Conservation (phyloP, 2,113 vertebrate genomes). For the Megalops atlanticus region DNA sequence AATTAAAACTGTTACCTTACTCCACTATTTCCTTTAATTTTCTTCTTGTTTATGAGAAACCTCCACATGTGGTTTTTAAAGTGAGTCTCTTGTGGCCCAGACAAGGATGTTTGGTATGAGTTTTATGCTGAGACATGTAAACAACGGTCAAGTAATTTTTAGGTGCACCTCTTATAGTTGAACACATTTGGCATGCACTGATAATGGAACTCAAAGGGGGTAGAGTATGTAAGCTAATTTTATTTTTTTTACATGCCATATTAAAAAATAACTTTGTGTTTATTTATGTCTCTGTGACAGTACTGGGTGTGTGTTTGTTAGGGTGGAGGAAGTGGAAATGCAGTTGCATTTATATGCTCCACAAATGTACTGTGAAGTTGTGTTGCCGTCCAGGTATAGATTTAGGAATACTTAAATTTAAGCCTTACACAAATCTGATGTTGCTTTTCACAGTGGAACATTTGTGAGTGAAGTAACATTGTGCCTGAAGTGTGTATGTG, state of each 20-base stretch:
- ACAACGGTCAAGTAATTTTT: too few species aligned
- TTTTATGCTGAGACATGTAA: background rate
- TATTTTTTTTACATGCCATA: background rate
- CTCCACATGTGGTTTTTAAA: background rate
- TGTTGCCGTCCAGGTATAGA: background rate
- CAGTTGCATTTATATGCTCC: background rate
- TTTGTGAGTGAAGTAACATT: too few species aligned
- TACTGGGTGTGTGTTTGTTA: background rate
- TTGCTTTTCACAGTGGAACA: too few species aligned
- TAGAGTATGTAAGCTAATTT: background rate
- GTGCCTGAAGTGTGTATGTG: too few species aligned
- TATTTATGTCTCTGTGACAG: background rate
- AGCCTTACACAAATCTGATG: too few species aligned
- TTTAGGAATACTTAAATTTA: too few species aligned
- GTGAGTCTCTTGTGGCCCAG: background rate
- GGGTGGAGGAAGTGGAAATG: background rate
- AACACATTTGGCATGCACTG: background rate
- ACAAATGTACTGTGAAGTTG: background rate
- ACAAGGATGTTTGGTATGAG: background rate
- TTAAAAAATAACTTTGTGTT: background rate
- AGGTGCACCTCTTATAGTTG: background rate
- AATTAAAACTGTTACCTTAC: too few species aligned
- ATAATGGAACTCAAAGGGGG: background rate
- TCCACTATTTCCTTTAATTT: background rate
- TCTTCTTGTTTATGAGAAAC: background rate